phyloP scores from a whole-genome alignment of 2,888 invertebrate species.

The Dynastes hyllus region DNA sequence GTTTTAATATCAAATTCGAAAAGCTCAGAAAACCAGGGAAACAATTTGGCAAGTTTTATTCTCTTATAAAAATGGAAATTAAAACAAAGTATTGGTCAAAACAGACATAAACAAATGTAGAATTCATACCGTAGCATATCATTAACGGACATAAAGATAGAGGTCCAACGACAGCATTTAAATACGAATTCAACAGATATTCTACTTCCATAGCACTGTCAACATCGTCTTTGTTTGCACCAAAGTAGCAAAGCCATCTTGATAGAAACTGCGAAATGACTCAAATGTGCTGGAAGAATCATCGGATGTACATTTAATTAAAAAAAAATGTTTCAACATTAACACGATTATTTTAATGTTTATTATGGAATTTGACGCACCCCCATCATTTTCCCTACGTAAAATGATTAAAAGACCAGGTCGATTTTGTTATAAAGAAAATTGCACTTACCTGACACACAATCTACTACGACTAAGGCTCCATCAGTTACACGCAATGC shows the following conservation, averaged over 20 bases:
- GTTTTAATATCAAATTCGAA: too few relatives aligned
- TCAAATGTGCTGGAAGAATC: slow-evolving; percentile 59
- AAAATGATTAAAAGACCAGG: too few relatives aligned
- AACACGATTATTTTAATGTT: not conserved
- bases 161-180: slow-evolving; percentile 84
- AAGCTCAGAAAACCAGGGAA: too few relatives aligned
- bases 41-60: too few relatives aligned
- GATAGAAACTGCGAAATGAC: slow-evolving; percentile 59
- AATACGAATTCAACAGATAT: slow-evolving; percentile 69
- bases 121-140: slow-evolving; percentile 76
- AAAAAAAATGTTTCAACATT: not conserved
- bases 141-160: slow-evolving; percentile 86
- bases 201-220: slow-evolving; percentile 82
- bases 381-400: too few relatives aligned
- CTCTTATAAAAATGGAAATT: too few relatives aligned
- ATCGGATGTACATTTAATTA: not conserved
- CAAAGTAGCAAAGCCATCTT: slow-evolving; percentile 52
- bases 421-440: too few relatives aligned
- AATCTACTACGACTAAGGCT: slow-evolving; percentile 99
- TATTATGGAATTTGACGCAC: too few relatives aligned
- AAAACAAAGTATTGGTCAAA: too few relatives aligned
- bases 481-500: slow-evolving; percentile 99
- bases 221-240: slow-evolving; percentile 71
- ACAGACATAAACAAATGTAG: slow-evolving; percentile 67
- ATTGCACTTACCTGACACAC: slow-evolving; percentile 89